Conservation (phyloP, 2,888 invertebrate species). For the Drosophila neoperkinsi region DNA sequence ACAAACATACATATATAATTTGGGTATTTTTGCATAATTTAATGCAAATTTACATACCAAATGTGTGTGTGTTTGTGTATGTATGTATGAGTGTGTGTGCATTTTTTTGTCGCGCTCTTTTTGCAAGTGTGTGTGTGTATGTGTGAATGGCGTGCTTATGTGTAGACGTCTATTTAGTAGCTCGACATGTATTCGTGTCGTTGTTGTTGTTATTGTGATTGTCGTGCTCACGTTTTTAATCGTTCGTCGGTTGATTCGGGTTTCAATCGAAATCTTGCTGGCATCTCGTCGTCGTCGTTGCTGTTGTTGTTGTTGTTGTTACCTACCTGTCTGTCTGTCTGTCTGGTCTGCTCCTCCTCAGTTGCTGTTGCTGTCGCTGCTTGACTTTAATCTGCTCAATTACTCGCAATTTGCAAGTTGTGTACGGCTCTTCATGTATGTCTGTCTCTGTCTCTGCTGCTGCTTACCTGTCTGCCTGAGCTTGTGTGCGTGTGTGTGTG, state of each 20-base stretch:
- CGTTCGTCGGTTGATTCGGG: conserved; percentile 71
- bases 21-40: conserved; percentile 76
- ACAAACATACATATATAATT: conserved; percentile 38
- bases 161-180: conserved; percentile 48
- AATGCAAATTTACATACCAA: conserved; percentile 68
- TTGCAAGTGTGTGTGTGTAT: conserved; percentile 19
- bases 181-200: conserved; percentile 28
- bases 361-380: conserved; percentile 52
- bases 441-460: conserved; percentile 37
- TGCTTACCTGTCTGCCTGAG: conserved; percentile 33
- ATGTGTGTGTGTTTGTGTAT: conserved; percentile 8
- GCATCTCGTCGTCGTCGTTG: conserved; percentile 37
- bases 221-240: conserved; percentile 77
- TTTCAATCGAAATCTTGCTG: conserved; percentile 63
- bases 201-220: conserved; percentile 55
- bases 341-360: conserved; percentile 34
- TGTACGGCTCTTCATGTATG: conserved; percentile 44
- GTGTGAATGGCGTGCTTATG: conserved; percentile 52
- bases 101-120: conserved; percentile 36
- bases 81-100: not conserved
- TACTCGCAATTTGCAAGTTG: conserved; percentile 81
- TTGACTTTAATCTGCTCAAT: conserved; percentile 82
- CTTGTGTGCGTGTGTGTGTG: conserved; percentile 15
- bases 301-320: conserved; percentile 17
- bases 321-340: conserved; percentile 37